A percentile compares a stretch with the other conserved stretches of the same genome.
Evolutionary conservation across 2,888 invertebrate genomes (phyloP).

Genomic region (Tipula lateralis): DNA sequence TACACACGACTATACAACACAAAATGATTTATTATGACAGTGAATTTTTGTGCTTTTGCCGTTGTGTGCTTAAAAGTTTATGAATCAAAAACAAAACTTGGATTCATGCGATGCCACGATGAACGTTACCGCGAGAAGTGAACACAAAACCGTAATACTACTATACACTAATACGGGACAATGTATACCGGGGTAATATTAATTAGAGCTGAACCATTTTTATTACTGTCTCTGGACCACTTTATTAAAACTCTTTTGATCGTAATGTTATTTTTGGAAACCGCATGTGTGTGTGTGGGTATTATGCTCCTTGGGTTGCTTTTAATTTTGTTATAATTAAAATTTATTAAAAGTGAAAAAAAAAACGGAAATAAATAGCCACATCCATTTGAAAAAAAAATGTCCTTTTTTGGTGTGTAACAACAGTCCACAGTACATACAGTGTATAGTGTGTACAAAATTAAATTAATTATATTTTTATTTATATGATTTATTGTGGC

Average conservation of each 20-base stretch:
- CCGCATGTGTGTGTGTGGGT: not conserved
- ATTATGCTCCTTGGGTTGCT: not conserved
- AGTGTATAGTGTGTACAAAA: not conserved
- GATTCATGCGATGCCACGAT: not conserved
- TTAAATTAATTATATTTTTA: constrained; percentile 14
- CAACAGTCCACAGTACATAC: not conserved
- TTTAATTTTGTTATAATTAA: constrained; percentile 19
- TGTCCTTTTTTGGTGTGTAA: not conserved
- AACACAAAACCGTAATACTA: not conserved
- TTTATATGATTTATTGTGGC: constrained; percentile 19
- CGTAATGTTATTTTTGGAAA: not conserved
- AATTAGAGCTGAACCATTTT: not conserved
- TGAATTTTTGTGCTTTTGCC: not conserved
- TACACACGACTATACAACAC: not conserved
- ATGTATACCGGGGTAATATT: not conserved
- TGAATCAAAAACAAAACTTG: not conserved
- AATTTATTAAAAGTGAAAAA: not conserved
- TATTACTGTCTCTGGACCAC: not conserved
- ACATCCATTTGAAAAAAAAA: not conserved
- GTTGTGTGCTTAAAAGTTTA: not conserved
- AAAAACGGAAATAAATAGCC: not conserved
- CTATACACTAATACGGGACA: not conserved
- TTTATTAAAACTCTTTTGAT: not conserved
- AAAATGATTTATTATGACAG: not conserved
- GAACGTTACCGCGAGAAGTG: not conserved